Percentiles rank a stretch among this genome's conserved stretches.
These are phyloP conservation scores for Dendropsophus ebraccatus DNA, from an alignment of 2,113 vertebrate species.

Conservation along the genomic window DNA sequence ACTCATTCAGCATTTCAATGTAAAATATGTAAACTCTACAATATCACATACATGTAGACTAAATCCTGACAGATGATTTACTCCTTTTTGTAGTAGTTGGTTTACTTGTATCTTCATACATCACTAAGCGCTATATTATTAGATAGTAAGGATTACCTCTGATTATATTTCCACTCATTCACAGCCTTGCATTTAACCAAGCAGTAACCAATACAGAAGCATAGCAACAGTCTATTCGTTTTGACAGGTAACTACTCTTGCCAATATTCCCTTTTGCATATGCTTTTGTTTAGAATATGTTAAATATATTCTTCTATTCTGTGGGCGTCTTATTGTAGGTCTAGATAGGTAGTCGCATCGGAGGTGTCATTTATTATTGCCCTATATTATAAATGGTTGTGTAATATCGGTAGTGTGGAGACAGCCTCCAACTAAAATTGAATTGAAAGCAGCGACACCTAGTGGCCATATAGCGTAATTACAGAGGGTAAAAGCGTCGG, in stretches of 20 bases:
- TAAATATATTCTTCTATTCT: not conserved
- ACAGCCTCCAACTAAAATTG: too few relatives aligned
- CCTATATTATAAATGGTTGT: not conserved
- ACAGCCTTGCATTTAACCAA: not conserved
- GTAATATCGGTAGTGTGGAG: too few relatives aligned
- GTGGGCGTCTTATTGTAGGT: not conserved
- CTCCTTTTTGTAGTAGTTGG: not conserved
- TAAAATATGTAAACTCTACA: too few relatives aligned
- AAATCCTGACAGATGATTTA: too few relatives aligned
- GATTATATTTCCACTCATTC: not conserved
- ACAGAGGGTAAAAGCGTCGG: too few relatives aligned
- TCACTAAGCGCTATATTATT: not conserved
- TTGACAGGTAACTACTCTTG: too few relatives aligned
- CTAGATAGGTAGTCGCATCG: not conserved
- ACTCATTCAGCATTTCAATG: too few relatives aligned
- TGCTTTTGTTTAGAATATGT: not conserved
- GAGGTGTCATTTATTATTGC: not conserved
- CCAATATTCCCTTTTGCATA: too few relatives aligned
- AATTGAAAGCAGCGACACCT: too few relatives aligned
- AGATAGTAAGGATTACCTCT: not conserved
- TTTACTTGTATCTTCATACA: not conserved
- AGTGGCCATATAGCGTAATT: not conserved
- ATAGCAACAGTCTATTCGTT: too few relatives aligned
- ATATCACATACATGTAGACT: too few relatives aligned
- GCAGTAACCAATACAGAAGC: not conserved